Conservation (phyloP, 2,888 invertebrate genomes). For the Pegoplata infirma region DNA sequence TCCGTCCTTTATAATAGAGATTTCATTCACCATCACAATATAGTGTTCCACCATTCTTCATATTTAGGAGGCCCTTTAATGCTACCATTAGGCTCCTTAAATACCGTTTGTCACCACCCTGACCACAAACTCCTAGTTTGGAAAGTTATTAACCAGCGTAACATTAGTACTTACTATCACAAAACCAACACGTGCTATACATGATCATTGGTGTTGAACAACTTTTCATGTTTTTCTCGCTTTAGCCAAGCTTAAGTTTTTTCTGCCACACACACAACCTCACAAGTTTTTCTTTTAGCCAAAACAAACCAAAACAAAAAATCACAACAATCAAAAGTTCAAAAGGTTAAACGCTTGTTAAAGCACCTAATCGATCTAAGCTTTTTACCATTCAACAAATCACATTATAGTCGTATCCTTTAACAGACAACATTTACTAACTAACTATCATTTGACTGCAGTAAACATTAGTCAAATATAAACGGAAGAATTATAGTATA, state of each 20-base stretch:
- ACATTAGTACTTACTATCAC: slow-evolving; percentile 30
- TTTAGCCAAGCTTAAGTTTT: neutral
- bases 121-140: slow-evolving; percentile 14
- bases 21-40: too few species aligned
- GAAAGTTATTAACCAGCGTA: slow-evolving; percentile 45
- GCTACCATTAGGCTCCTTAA: too few species aligned
- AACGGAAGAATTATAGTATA: neutral
- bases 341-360: slow-evolving; percentile 72
- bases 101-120: too few species aligned
- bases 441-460: slow-evolving; percentile 17
- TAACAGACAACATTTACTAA: neutral
- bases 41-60: too few species aligned
- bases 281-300: neutral
- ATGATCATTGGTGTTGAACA: slow-evolving; percentile 40
- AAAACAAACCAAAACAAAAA: slow-evolving; percentile 8
- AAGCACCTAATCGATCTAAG: slow-evolving; percentile 61
- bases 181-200: slow-evolving; percentile 52
- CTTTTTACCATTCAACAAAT: slow-evolving; percentile 57
- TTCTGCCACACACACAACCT: neutral
- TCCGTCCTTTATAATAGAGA: too few species aligned
- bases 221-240: neutral
- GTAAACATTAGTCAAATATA: slow-evolving; percentile 37
- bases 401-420: slow-evolving; percentile 26
- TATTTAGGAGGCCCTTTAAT: too few species aligned
- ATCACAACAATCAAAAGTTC: slow-evolving; percentile 67